These are phyloP conservation scores for Lerema accius DNA, from an alignment of 1,140 invertebrate genomes.

Conservation along the genomic window DNA sequence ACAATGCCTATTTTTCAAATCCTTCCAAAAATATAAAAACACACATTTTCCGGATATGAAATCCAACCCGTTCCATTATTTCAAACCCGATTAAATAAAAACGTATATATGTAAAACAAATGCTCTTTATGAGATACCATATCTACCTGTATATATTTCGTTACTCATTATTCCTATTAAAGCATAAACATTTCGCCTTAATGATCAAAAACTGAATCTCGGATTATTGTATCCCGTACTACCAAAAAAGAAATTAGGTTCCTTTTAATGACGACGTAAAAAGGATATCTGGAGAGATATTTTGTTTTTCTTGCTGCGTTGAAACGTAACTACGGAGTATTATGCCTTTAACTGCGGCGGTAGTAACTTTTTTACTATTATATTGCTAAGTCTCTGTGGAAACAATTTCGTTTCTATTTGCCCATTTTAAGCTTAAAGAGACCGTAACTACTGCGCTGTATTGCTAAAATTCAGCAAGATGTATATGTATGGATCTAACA, in stretches of 20 bases:
- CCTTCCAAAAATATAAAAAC: no score
- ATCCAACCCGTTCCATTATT: no score
- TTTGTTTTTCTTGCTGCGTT: slow-evolving; percentile 28
- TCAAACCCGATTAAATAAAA: no score
- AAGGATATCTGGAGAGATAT: slow-evolving; percentile 11
- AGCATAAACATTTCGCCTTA: not conserved
- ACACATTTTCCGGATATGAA: no score
- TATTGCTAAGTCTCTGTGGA: not conserved
- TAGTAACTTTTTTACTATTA: slow-evolving; percentile 28
- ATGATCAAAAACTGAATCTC: slow-evolving; percentile 6
- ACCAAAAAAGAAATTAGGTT: slow-evolving; percentile 32
- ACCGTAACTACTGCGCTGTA: no score
- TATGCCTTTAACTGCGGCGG: slow-evolving; percentile 19
- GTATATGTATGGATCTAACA: no score
- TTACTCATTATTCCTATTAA: no score
- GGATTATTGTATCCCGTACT: slow-evolving; percentile 5
- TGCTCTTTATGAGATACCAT: no score
- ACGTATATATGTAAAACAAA: no score
- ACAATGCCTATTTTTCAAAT: no score
- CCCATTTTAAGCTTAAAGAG: not conserved
- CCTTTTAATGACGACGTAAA: slow-evolving; percentile 31
- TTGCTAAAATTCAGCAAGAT: no score
- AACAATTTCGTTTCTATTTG: slow-evolving; percentile 10
- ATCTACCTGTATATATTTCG: no score
- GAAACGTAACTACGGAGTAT: slow-evolving; percentile 23